phyloP scores from a whole-genome alignment of 2,113 vertebrate genomes.

The Isichthys henryi region DNA sequence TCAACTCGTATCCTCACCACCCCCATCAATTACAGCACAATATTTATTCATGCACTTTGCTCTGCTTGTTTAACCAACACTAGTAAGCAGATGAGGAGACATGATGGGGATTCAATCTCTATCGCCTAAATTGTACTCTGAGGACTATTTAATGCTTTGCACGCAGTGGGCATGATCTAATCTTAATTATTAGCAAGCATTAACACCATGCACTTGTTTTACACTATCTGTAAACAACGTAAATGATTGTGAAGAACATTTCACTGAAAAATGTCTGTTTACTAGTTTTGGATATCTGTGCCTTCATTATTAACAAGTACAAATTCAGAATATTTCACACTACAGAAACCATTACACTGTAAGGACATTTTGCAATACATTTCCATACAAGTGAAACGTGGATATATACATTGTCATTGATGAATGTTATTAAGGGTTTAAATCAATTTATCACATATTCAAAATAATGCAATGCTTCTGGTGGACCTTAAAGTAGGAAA shows the following conservation, averaged over 20 bases:
- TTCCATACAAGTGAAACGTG: not conserved
- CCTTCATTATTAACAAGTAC: not conserved
- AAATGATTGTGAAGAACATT: not conserved
- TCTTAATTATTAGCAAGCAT: not conserved
- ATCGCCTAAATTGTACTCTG: not conserved
- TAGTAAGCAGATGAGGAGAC: not conserved
- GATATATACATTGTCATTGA: not conserved
- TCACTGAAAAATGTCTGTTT: not conserved
- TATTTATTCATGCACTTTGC: conserved; percentile 1
- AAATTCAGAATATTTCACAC: not conserved
- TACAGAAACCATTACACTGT: not conserved
- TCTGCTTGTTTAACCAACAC: not conserved
- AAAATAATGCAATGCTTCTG: not conserved
- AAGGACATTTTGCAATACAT: not conserved
- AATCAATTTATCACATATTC: not conserved
- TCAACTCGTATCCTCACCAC: not conserved
- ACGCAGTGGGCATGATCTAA: not conserved
- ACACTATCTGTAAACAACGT: not conserved
- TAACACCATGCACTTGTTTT: not conserved
- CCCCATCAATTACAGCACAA: not conserved
- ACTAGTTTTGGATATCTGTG: not conserved
- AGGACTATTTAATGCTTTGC: not conserved
- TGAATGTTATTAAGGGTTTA: not conserved
- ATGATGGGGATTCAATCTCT: not conserved
- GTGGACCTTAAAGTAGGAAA: not conserved